Evolutionary conservation across 2,797 vertebrate genomes (phyloP), one percentile per base, ranked within the genome.

Genomic region (Sebastes cheni): DNA sequence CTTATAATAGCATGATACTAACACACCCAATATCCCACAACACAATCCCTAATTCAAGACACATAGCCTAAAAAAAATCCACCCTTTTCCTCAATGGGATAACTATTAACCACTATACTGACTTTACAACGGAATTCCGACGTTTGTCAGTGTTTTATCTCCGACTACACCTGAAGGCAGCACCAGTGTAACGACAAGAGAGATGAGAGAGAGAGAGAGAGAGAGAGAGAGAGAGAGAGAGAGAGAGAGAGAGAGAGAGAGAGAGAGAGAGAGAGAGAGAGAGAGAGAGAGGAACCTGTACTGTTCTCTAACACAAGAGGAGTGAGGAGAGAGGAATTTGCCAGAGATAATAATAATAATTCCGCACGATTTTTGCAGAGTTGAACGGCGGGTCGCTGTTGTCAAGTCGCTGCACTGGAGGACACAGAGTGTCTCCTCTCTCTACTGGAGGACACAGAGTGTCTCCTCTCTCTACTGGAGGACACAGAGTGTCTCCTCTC

Each of bases 221-320:
- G 3, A 58, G 66, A 71, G 56, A 23, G 66, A 58, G 36, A 69
- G 69, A 79, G 67, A 29, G 5, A 29, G 27, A 29, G 29, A 29
- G 29, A 29, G 29, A 34, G 80, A 83, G 84, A 82, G 86, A 84
- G 88, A 83, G 91, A 34, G 3, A 34, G 1, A 10, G 9, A 34
- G 25, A 71, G 50, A 56, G n/a, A 74, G 62, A 78, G 77, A 80
- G 79, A 72, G 75, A 80, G 62, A 75, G 79, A 82, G 83, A 73
- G 81, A 81, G 82, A 83, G 88, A 82, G 86, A 84, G 89, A 82
- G 93, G 87, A 95, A 96, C 96, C 96, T 95, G 91, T 89, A 91
- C 92, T 91, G 89, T 88, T 88, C 80, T 91, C 85, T 79, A 82
- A 69, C 83, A 87, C 72, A 81, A 83, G 36, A 14, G 34, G 36